phyloP scores from a whole-genome alignment of 1,140 invertebrate species.

The Brachionus paranguensis region DNA sequence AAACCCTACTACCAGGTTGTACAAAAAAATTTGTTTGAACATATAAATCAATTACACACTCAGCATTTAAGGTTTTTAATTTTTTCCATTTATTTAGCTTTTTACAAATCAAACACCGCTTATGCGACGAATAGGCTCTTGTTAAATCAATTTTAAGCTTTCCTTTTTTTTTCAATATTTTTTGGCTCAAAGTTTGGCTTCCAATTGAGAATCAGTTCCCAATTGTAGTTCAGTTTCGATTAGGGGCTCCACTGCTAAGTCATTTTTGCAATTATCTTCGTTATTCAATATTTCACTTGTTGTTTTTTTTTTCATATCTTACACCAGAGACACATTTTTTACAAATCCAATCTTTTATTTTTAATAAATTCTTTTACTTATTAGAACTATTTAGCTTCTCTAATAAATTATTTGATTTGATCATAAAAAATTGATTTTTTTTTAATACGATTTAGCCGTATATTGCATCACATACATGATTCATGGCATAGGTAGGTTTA shows the following conservation, averaged over 20 bases:
- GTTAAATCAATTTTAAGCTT: background rate
- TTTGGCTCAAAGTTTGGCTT: too few relatives aligned
- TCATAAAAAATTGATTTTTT: background rate
- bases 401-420: background rate
- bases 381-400: background rate
- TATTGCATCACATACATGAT: background rate
- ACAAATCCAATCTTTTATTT: background rate
- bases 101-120: too few relatives aligned
- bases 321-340: too few relatives aligned
- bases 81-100: too few relatives aligned
- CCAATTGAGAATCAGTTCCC: too few relatives aligned
- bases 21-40: too few relatives aligned
- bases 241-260: background rate
- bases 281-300: too few relatives aligned
- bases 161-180: background rate
- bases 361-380: background rate
- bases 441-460: background rate
- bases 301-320: background rate
- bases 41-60: too few relatives aligned
- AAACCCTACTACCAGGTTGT: too few relatives aligned
- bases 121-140: too few relatives aligned
- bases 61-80: too few relatives aligned
- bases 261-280: background rate
- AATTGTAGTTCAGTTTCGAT: background rate
- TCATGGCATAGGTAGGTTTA: background rate